Evolutionary conservation across 2,888 invertebrate species (phyloP).

Genomic region (Alentia gelatinosa): DNA sequence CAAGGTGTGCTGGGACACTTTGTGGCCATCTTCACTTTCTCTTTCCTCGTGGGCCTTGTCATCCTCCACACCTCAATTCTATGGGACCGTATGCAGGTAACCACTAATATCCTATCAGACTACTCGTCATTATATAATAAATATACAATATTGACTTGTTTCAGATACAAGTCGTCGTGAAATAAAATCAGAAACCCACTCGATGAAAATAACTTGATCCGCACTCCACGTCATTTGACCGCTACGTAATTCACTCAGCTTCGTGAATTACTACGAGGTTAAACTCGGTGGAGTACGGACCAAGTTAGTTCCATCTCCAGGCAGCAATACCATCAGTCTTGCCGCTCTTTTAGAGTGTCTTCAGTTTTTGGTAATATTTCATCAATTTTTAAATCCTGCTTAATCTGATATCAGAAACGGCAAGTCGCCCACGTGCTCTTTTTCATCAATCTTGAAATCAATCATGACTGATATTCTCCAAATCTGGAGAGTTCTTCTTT

Average conservation of each 20-base stretch:
- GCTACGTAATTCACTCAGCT: neutral
- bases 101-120: neutral
- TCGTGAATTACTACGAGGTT: neutral
- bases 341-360: no score
- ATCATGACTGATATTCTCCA: neutral
- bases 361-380: no score
- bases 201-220: neutral
- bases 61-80: constrained; percentile 37
- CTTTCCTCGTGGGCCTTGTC: constrained; percentile 32
- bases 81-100: constrained; percentile 31
- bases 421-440: no score
- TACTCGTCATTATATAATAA: neutral
- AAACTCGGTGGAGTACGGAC: neutral
- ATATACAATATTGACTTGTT: no score
- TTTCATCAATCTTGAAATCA: no score
- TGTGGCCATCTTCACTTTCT: constrained; percentile 50
- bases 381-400: no score
- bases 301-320: no score
- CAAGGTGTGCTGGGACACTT: constrained; percentile 33
- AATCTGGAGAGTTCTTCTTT: neutral
- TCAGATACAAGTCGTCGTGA: no score
- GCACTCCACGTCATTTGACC: neutral
- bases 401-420: no score
- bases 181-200: no score
- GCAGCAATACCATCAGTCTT: no score